These are phyloP conservation scores for Strigops habroptila DNA, from an alignment of 2,113 vertebrate genomes.

Conservation along the genomic window DNA sequence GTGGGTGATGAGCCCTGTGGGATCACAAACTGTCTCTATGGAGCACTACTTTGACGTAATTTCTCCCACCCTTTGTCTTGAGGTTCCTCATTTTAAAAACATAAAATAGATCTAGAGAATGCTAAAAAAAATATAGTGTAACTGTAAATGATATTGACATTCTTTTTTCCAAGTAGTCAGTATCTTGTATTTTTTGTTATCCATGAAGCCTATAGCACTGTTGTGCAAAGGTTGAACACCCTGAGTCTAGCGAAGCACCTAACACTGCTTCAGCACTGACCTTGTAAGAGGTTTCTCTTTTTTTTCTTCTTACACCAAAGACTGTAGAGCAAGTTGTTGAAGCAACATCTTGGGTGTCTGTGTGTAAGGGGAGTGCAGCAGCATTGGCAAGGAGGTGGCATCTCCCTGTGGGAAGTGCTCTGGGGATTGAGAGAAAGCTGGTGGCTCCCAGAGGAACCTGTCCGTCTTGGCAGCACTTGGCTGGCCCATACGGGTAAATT, in stretches of 20 bases:
- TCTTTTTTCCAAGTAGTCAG: background rate
- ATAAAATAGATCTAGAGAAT: background rate
- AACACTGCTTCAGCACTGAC: background rate
- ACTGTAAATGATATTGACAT: background rate
- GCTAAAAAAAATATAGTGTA: background rate
- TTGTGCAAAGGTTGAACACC: too few species aligned
- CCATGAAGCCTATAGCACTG: background rate
- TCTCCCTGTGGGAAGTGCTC: background rate
- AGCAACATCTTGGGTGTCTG: too few species aligned
- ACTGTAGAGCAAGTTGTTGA: background rate
- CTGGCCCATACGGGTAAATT: too few species aligned
- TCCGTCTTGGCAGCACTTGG: background rate
- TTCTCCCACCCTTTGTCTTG: background rate
- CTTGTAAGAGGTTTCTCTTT: background rate
- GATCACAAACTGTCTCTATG: background rate
- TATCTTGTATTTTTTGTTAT: background rate
- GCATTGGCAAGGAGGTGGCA: accelerated
- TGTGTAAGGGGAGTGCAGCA: accelerated
- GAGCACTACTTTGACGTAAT: background rate
- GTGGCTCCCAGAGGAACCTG: background rate
- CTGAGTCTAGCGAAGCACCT: background rate
- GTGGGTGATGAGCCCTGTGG: accelerated
- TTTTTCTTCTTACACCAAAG: background rate
- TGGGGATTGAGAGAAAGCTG: background rate
- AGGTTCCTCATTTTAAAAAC: background rate